These are phyloP conservation scores for Papilio machaon DNA, from an alignment of 1,140 invertebrate species.

Conservation along the genomic window DNA sequence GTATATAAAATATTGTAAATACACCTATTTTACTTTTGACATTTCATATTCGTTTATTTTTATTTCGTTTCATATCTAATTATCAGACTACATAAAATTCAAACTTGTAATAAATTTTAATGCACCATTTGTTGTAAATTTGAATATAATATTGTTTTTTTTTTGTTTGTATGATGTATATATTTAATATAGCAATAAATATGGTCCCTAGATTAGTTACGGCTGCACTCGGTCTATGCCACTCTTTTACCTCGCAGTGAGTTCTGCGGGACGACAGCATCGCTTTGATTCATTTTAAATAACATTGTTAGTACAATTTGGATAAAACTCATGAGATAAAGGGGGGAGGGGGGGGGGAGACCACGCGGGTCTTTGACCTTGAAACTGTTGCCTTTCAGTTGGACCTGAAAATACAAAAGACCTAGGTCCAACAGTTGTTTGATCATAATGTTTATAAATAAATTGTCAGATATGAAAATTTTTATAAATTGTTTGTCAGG, in stretches of 20 bases:
- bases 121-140: slow-evolving; percentile 19
- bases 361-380: too few species aligned
- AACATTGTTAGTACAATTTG: too few species aligned
- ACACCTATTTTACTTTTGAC: not conserved
- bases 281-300: too few species aligned
- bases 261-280: not conserved
- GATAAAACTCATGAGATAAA: too few species aligned
- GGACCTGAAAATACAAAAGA: too few species aligned
- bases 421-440: too few species aligned
- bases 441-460: too few species aligned
- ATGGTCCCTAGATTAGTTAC: slow-evolving; percentile 32
- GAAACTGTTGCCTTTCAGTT: too few species aligned
- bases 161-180: not conserved
- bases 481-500: not conserved
- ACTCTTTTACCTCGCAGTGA: not conserved
- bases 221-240: slow-evolving; percentile 5
- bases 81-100: not conserved
- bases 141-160: slow-evolving; percentile 4
- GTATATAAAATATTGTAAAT: slow-evolving; percentile 18
- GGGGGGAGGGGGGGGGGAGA: too few species aligned
- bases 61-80: not conserved
- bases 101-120: slow-evolving; percentile 27
- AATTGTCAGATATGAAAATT: too few species aligned
- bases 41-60: not conserved
- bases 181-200: slow-evolving; percentile 28